Evolutionary conservation across 2,888 invertebrate genomes (phyloP).

Genomic region (Conus canariensis): DNA sequence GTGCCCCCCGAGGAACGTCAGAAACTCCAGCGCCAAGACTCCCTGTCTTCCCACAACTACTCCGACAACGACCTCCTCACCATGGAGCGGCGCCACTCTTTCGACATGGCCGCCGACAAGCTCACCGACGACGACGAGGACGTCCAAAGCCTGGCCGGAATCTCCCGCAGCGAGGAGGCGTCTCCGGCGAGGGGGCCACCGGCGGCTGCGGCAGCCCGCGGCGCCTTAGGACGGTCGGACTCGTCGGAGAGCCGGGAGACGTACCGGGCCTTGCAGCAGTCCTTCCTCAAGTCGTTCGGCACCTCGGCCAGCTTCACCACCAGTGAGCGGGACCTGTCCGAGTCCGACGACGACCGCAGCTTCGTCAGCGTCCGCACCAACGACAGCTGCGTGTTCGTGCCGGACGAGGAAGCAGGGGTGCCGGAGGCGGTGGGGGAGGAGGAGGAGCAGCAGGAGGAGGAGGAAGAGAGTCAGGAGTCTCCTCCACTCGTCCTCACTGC

Average conservation of each 20-base stretch:
- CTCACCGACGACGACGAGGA: constrained; percentile 28
- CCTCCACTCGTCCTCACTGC: background rate
- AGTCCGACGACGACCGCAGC: constrained; percentile 49
- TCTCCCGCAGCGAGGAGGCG: constrained; percentile 38
- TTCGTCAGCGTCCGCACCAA: constrained; percentile 39
- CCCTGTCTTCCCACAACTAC: background rate
- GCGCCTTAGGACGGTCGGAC: constrained; percentile 1
- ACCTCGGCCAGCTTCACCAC: constrained; percentile 50
- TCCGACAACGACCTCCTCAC: constrained; percentile 31
- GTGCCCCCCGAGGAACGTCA: background rate
- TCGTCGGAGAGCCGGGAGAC: constrained; percentile 36
- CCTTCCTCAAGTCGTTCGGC: constrained; percentile 46
- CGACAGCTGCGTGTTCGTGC: constrained; percentile 38
- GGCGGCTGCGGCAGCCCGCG: background rate
- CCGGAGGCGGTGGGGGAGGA: background rate
- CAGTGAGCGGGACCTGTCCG: constrained; percentile 47
- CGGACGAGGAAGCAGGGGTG: constrained; percentile 33
- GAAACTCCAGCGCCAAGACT: background rate
- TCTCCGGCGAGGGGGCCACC: background rate
- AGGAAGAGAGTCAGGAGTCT: background rate
- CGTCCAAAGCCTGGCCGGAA: background rate
- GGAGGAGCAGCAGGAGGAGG: background rate
- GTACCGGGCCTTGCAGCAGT: constrained; percentile 37
- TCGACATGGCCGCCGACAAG: constrained; percentile 19
- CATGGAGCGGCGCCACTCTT: constrained; percentile 40